These are phyloP conservation scores for Speoplatyrhinus poulsoni DNA, from an alignment of 2,113 vertebrate genomes.

Conservation along the genomic window DNA sequence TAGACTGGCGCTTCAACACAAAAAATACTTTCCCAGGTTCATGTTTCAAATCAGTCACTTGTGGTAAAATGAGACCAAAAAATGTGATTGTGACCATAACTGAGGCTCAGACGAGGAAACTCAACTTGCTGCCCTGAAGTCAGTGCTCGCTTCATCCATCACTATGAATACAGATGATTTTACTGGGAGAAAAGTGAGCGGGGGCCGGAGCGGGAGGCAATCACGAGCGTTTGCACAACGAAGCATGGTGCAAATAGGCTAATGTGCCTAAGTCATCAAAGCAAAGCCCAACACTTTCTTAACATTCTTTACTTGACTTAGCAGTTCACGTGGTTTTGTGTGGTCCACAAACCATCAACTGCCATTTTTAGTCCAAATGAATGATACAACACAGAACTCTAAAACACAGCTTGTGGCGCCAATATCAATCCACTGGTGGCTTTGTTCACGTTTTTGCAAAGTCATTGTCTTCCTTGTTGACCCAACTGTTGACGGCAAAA, in stretches of 20 bases:
- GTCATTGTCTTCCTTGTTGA: not conserved
- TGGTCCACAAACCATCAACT: slow-evolving; percentile 3
- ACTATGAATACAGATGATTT: slow-evolving; percentile 47
- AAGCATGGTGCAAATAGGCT: slow-evolving; percentile 42
- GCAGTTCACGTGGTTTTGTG: slow-evolving; percentile 26
- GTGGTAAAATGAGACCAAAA: slow-evolving; percentile 43
- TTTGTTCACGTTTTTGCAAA: slow-evolving; percentile 4
- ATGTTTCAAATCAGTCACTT: slow-evolving; percentile 58
- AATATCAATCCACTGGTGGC: not conserved
- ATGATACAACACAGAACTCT: not conserved
- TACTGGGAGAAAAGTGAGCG: slow-evolving; percentile 30
- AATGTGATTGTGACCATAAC: slow-evolving; percentile 14
- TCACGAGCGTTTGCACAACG: slow-evolving; percentile 53
- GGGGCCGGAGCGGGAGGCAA: slow-evolving; percentile 7
- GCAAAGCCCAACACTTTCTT: slow-evolving; percentile 44
- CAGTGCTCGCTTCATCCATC: slow-evolving; percentile 49
- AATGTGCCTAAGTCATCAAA: slow-evolving; percentile 48
- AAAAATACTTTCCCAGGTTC: slow-evolving; percentile 60
- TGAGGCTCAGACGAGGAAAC: slow-evolving; percentile 47
- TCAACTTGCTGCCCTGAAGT: slow-evolving; percentile 59
- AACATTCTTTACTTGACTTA: slow-evolving; percentile 48
- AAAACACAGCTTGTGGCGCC: not conserved
- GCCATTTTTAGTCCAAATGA: slow-evolving; percentile 1
- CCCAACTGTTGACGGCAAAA: not conserved
- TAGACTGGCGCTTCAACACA: slow-evolving; percentile 44